A percentile compares a stretch with the other conserved stretches of the same genome.
phyloP scores from a whole-genome alignment of 2,113 vertebrate species.

The Helogale parvula region DNA sequence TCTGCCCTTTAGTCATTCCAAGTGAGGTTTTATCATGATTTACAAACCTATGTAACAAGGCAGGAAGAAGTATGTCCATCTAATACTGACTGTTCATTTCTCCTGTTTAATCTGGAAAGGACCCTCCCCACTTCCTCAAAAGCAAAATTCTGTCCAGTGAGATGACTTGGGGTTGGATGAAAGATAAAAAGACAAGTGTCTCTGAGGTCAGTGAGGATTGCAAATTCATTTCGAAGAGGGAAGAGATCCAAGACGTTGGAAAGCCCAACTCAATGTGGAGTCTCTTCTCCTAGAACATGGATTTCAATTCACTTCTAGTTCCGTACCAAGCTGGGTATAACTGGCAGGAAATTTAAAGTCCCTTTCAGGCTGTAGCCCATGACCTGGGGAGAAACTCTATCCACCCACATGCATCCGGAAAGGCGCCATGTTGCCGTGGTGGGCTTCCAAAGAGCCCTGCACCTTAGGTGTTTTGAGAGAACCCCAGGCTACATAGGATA shows the following conservation, averaged over 20 bases:
- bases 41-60: background rate
- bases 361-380: background rate
- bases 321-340: background rate
- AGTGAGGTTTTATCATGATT: background rate
- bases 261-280: background rate
- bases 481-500: background rate
- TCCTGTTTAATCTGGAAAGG: background rate
- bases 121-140: background rate
- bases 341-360: background rate
- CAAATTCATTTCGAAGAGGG: background rate
- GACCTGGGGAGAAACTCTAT: background rate
- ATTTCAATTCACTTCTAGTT: background rate
- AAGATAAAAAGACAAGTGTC: background rate
- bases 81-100: background rate
- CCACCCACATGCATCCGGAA: background rate
- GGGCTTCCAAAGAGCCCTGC: background rate
- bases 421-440: background rate
- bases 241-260: background rate
- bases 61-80: background rate
- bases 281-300: background rate
- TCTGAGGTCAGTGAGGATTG: background rate
- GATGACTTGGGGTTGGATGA: background rate
- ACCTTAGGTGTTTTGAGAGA: background rate
- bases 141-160: background rate
- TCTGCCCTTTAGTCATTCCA: background rate